A percentile compares a stretch with the other conserved stretches of the same genome.
Evolutionary conservation across 37 sponge, comb jelly and placozoan genomes (phyloP).

Genomic region (Spongilla lacustris): DNA sequence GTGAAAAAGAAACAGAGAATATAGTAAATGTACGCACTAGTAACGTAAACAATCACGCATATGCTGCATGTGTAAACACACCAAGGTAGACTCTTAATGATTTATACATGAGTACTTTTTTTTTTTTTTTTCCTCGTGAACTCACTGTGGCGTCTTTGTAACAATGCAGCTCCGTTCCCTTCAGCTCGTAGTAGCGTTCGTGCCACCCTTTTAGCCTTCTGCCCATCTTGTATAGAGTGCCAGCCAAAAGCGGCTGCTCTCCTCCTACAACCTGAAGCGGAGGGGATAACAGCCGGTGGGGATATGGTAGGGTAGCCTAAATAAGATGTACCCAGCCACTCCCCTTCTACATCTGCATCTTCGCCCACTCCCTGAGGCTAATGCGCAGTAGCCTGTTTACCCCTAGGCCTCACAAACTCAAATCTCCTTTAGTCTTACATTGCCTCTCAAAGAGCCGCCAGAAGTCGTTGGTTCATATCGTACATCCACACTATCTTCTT

Average conservation of each 20-base stretch:
- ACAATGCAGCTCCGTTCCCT: constrained; percentile 69
- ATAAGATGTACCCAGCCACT: neutral
- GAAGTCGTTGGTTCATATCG: no score
- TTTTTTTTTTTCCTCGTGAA: neutral
- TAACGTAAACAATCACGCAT: neutral
- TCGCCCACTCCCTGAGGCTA: neutral
- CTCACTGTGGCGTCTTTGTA: constrained; percentile 66
- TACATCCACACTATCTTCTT: no score
- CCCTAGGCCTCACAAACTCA: neutral
- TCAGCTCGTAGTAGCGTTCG: constrained; percentile 72
- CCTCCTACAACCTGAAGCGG: neutral
- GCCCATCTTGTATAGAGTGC: constrained; percentile 75
- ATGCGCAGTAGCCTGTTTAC: neutral
- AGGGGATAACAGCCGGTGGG: no score
- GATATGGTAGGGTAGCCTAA: no score
- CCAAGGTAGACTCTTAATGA: no score
- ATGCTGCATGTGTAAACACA: neutral
- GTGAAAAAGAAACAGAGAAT: neutral
- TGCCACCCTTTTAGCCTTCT: constrained; percentile 68
- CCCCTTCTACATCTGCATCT: neutral
- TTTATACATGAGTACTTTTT: neutral
- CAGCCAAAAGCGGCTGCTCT: constrained; percentile 12
- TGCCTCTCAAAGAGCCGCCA: no score
- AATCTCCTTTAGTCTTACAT: no score
- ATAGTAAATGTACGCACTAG: neutral